These are phyloP conservation scores for Rhingia rostrata DNA, from an alignment of 2,888 invertebrate species.

Conservation along the genomic window DNA sequence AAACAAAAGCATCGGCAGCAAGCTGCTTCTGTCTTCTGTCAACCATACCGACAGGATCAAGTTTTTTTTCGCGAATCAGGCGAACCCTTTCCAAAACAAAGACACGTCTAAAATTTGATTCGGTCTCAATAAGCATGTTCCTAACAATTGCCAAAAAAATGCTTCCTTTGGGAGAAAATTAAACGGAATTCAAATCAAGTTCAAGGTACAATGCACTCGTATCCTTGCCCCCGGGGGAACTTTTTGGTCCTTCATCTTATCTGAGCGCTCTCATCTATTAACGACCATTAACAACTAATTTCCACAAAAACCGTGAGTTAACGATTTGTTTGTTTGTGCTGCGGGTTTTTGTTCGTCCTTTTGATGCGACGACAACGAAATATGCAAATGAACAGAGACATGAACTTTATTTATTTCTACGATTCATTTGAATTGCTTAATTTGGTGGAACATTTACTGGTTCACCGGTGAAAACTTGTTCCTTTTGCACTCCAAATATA, in stretches of 20 bases:
- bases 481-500: slow-evolving; percentile 3
- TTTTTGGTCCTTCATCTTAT: slow-evolving; percentile 54
- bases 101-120: slow-evolving; percentile 36
- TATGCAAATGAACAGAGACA: no score
- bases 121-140: slow-evolving; percentile 37
- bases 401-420: slow-evolving; percentile 30
- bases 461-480: slow-evolving; percentile 50
- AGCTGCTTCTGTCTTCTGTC: slow-evolving; percentile 56
- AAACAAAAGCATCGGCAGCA: slow-evolving; percentile 56
- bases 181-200: slow-evolving; percentile 58
- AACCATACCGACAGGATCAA: slow-evolving; percentile 57
- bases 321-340: slow-evolving; percentile 65
- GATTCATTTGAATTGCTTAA: slow-evolving; percentile 53
- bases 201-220: slow-evolving; percentile 51
- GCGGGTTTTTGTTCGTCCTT: slow-evolving; percentile 40
- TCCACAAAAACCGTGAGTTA: slow-evolving; percentile 45
- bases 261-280: slow-evolving; percentile 54
- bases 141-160: slow-evolving; percentile 33
- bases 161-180: background rate
- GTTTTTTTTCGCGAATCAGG: slow-evolving; percentile 50
- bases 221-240: slow-evolving; percentile 47
- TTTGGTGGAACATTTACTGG: slow-evolving; percentile 69
- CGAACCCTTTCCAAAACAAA: slow-evolving; percentile 4
- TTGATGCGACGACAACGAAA: slow-evolving; percentile 18
- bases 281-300: slow-evolving; percentile 64